Percentiles rank a stretch among this genome's conserved stretches.
Evolutionary conservation across 2,797 vertebrate genomes (phyloP).

Genomic region (Distichodus sexfasciatus): DNA sequence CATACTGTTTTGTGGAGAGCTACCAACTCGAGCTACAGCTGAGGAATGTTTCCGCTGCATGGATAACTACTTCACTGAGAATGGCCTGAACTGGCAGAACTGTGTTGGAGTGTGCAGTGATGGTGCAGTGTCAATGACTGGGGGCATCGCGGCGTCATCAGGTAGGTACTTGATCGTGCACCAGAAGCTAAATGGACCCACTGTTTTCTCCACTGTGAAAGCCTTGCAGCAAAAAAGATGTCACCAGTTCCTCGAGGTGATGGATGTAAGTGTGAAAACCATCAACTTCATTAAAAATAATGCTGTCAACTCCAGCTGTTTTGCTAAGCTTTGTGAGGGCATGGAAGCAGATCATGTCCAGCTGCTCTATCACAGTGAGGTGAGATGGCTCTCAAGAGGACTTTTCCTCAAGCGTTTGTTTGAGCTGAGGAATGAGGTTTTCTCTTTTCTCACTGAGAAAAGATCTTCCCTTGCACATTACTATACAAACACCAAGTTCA

Average conservation of each 20-base stretch:
- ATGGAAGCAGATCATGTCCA: neutral
- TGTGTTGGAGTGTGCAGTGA: constrained; percentile 3
- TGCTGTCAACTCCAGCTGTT: constrained; percentile 15
- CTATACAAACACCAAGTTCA: constrained; percentile 1
- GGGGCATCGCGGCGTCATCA: neutral
- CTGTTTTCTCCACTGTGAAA: constrained; percentile 17
- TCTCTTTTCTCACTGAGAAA: neutral
- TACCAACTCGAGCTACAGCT: too few species aligned
- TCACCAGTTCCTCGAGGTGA: constrained; percentile 17
- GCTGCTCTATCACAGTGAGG: neutral
- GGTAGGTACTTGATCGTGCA: neutral
- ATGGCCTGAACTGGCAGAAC: too few species aligned
- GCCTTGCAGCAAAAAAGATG: neutral
- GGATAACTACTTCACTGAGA: too few species aligned
- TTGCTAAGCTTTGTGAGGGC: constrained; percentile 16
- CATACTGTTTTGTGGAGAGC: too few species aligned
- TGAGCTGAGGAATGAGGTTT: neutral
- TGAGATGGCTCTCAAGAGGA: neutral
- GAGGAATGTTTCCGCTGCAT: too few species aligned
- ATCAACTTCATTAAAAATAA: neutral
- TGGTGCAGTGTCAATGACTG: neutral
- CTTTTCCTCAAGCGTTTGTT: neutral
- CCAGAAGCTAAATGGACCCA: constrained; percentile 12
- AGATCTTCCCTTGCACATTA: neutral
- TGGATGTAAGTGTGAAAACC: neutral